Base-by-base conservation (phyloP, 2,888 invertebrate genomes). In the Automeris io region DNA sequence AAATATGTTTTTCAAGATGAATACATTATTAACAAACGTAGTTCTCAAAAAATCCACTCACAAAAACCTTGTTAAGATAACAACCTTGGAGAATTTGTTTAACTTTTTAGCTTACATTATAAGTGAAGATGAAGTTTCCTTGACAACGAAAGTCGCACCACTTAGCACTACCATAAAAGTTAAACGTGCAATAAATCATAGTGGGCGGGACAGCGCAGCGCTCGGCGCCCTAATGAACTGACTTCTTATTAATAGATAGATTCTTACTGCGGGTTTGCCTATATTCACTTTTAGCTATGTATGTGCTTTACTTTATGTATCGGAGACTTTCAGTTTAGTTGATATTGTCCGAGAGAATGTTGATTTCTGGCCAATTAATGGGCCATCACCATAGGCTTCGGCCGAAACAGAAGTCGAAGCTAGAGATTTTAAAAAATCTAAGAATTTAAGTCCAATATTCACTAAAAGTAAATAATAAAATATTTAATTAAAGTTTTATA, bases 91-190 rank as follows among this genome's bases (percentile, higher is more conserved):
- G 70, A 75, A 75, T 76, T 75, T 76, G 73, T 77, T 72, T 71
- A 75, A 79, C 70, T 78, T 79, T 77, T 70, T 70, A 72, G 70
- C 69, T 71, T 66, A 74, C 71, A 77, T 77, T 74, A 75, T 59
- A 55, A 65, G 70, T 74, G 70, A 74, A 77, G 75, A 71, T 79
- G 73, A 54, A 18, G 19, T 23, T 23, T 24, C 24, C 13, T 32
- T 22, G 13, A 29, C 16, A 29, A 29, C 55, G 57, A 62, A 64
- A 68, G 60, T 61, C 64, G 47, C 54, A 62, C 75, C 77, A 79
- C 80, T 81, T 82, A 81, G 75, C 75, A 66, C 70, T 59, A 71
- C 71, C 77, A 79, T 80, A 80, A 82, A 82, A 82, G 76, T 80
- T 77, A 78, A 82, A 81, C 78, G 76, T 61, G 52, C 60, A 69